Base-by-base conservation (phyloP, 1,140 invertebrate genomes). In the Drosophila sp. region DNA sequence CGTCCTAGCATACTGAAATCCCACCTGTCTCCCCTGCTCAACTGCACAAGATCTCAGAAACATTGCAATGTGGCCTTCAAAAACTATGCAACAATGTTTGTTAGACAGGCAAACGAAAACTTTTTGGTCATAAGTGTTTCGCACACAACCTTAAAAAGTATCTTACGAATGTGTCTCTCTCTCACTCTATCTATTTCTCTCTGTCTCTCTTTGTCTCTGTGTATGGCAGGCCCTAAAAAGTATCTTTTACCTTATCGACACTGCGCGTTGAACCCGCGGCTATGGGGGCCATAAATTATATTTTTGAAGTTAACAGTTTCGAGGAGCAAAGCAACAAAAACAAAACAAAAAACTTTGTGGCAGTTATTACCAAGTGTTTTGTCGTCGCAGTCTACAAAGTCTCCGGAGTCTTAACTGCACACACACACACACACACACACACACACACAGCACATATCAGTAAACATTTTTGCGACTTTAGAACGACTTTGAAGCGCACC, bases 301-400 rank as follows among this genome's bases (percentile, higher is more conserved):
- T 89, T 87, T 89, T 89, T 89, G 83, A 83, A 89, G 83, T 79
- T 74, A 80, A 77, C 77, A 78, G 36, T 63, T 57, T 57, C 51
- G 61, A 21, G 25, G 29, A 75, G 43, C 59, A 53, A 27, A 62
- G 38, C 62, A 65, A 43, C 45, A 46, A 65, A 51, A 75, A 40
- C 14, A n/a, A 45, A 48, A 64, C 63, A 57, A 65, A 76, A 83
- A 87, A 87, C 72, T 87, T 87, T 87, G 59, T 87, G 83, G 83
- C 83, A 87, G 83, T 89, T 87, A 87, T 87, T 87, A 87, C 83
- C 84, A 89, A 87, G 84, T 87, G 83, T 87, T 87, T 87, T 87
- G 83, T 89, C 79, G 69, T 67, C 82, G 41, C 34, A 61, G 64
- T 73, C 56, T 48, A 54, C 34, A 3, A 36, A 69, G 41, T 62